Evolutionary conservation across 2,797 vertebrate genomes (phyloP).

Genomic region (Argyrosomus regius): DNA sequence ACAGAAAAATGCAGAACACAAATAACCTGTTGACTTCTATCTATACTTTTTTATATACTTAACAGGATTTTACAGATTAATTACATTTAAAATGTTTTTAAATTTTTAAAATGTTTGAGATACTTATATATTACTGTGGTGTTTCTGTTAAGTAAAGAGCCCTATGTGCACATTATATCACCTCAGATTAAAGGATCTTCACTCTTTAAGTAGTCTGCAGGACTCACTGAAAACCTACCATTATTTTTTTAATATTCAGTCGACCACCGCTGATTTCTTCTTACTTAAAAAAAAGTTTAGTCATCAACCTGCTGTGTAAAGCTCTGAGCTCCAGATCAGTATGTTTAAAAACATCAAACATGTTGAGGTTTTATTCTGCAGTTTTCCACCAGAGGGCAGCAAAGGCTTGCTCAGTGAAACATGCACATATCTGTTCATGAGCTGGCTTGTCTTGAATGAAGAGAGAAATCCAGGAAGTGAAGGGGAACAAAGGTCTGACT

Average conservation of each 20-base stretch:
- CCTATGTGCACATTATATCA: not conserved
- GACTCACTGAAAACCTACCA: not conserved
- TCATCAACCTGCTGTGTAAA: not conserved
- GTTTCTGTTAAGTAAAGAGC: not conserved
- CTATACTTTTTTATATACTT: too few species aligned
- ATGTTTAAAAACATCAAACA: not conserved
- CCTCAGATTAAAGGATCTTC: not conserved
- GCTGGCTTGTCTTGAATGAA: slow-evolving; percentile 38
- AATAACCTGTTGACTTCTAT: not conserved
- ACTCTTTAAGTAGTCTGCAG: not conserved
- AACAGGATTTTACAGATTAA: too few species aligned
- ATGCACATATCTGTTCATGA: slow-evolving; percentile 24
- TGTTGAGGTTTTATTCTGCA: not conserved
- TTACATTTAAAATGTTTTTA: not conserved
- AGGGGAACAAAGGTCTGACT: slow-evolving; percentile 28
- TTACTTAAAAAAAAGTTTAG: too few species aligned
- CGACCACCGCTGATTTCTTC: too few species aligned
- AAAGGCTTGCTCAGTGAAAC: slow-evolving; percentile 47
- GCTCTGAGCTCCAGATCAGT: not conserved
- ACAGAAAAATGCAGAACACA: not conserved
- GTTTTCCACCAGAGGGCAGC: slow-evolving; percentile 81
- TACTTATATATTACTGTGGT: not conserved
- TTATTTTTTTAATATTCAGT: not conserved
- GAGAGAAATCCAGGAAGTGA: slow-evolving; percentile 48
- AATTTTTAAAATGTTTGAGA: not conserved